These are phyloP conservation scores for Creontiades dilutus DNA, from an alignment of 2,888 invertebrate species.

Conservation along the genomic window DNA sequence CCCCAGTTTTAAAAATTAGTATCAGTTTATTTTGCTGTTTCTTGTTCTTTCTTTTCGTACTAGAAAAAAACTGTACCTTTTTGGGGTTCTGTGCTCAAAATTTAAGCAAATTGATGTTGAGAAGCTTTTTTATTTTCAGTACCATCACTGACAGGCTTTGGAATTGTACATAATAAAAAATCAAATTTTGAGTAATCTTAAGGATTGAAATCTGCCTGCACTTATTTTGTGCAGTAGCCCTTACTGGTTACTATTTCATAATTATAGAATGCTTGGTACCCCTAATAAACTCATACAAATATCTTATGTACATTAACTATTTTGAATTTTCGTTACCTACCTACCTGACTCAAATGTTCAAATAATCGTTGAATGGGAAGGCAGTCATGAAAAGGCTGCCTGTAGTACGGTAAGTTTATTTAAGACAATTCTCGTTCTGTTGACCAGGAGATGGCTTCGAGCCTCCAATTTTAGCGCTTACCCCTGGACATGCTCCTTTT, in stretches of 20 bases:
- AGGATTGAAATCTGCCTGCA: constrained; percentile 64
- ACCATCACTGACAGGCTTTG: neutral
- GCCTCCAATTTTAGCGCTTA: too few relatives aligned
- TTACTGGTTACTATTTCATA: constrained; percentile 45
- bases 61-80: constrained; percentile 18
- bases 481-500: too few relatives aligned
- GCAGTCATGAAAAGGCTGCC: too few relatives aligned
- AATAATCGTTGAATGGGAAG: too few relatives aligned
- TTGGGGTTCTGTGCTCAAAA: constrained; percentile 47
- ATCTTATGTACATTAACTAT: neutral
- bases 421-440: too few relatives aligned
- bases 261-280: constrained; percentile 58
- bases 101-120: neutral
- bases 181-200: constrained; percentile 44
- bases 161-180: constrained; percentile 43
- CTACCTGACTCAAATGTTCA: too few relatives aligned
- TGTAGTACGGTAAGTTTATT: too few relatives aligned
- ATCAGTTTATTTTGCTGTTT: too few relatives aligned
- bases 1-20: too few relatives aligned
- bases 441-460: too few relatives aligned
- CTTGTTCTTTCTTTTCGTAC: neutral
- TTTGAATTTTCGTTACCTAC: too few relatives aligned
- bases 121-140: neutral
- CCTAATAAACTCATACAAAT: constrained; percentile 51
- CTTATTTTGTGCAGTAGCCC: constrained; percentile 61